Evolutionary conservation across 2,888 invertebrate species (phyloP).

Genomic region (Zygaena filipendulae): DNA sequence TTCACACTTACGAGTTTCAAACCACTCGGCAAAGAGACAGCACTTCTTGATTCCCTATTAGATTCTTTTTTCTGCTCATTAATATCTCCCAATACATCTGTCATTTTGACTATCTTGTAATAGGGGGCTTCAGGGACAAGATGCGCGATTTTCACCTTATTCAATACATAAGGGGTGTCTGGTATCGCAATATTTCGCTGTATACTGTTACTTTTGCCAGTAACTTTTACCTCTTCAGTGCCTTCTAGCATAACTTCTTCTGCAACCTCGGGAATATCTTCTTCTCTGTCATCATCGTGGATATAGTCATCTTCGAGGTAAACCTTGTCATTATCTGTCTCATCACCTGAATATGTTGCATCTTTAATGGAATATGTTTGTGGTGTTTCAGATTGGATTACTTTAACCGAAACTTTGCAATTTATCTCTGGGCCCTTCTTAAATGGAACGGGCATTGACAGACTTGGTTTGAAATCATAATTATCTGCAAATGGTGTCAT

Average conservation of each 20-base stretch:
- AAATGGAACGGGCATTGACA: constrained; percentile 30
- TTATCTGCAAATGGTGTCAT: constrained; percentile 18
- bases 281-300: constrained; percentile 15
- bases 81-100: constrained; percentile 22
- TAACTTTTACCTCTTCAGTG: constrained; percentile 27
- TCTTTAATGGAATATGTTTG: too few species aligned
- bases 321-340: too few species aligned
- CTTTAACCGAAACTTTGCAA: constrained; percentile 23
- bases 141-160: constrained; percentile 38
- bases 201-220: constrained; percentile 11
- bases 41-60: not conserved
- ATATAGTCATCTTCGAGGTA: too few species aligned
- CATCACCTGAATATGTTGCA: too few species aligned
- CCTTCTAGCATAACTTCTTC: constrained; percentile 42
- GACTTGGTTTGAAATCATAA: not conserved
- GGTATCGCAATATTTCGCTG: constrained; percentile 32
- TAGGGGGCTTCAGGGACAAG: constrained; percentile 39
- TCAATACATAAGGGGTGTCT: constrained; percentile 25
- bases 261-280: constrained; percentile 43
- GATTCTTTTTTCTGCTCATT: constrained; percentile 3
- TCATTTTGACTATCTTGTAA: constrained; percentile 46
- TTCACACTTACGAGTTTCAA: constrained; percentile 41
- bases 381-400: too few species aligned
- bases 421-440: too few species aligned
- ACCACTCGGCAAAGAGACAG: constrained; percentile 32